Percentiles rank a stretch among this genome's conserved stretches.
These are phyloP conservation scores for Brenthis ino DNA, from an alignment of 2,888 invertebrate species.

Conservation along the genomic window DNA sequence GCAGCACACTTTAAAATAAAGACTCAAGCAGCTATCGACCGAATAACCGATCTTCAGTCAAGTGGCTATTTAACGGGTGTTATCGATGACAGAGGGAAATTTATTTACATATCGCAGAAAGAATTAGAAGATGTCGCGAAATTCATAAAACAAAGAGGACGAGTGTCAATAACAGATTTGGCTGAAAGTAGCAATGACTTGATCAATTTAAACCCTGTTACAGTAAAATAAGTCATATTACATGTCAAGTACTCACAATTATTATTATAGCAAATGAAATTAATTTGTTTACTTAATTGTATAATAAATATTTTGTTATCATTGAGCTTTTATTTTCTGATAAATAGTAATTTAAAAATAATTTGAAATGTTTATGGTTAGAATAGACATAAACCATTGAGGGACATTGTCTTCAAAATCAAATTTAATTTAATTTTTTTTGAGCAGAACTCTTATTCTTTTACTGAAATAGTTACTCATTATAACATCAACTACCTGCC, in stretches of 20 bases:
- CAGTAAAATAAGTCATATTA: slow-evolving; percentile 25
- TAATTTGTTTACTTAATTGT: slow-evolving; percentile 1
- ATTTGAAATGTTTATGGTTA: too few species aligned
- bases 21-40: slow-evolving; percentile 92
- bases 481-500: too few species aligned
- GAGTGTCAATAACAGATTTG: slow-evolving; percentile 96
- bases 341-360: too few species aligned
- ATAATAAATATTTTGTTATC: slow-evolving; percentile 15
- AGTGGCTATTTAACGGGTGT: slow-evolving; percentile 96
- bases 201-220: slow-evolving; percentile 89
- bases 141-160: slow-evolving; percentile 96
- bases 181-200: slow-evolving; percentile 97
- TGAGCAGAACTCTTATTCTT: too few species aligned
- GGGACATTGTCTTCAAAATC: too few species aligned
- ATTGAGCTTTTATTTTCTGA: neutral
- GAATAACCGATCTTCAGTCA: slow-evolving; percentile 92
- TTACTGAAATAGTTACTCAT: too few species aligned
- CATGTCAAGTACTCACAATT: slow-evolving; percentile 11
- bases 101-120: slow-evolving; percentile 96
- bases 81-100: slow-evolving; percentile 99
- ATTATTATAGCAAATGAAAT: neutral
- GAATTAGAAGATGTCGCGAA: slow-evolving; percentile 97
- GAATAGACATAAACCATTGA: too few species aligned
- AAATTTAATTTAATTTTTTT: too few species aligned
- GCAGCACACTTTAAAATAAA: slow-evolving; percentile 95